Percentiles rank a stretch among this genome's conserved stretches.
phyloP scores from a whole-genome alignment of 2,797 vertebrate species.

The Gephyroberyx darwinii region DNA sequence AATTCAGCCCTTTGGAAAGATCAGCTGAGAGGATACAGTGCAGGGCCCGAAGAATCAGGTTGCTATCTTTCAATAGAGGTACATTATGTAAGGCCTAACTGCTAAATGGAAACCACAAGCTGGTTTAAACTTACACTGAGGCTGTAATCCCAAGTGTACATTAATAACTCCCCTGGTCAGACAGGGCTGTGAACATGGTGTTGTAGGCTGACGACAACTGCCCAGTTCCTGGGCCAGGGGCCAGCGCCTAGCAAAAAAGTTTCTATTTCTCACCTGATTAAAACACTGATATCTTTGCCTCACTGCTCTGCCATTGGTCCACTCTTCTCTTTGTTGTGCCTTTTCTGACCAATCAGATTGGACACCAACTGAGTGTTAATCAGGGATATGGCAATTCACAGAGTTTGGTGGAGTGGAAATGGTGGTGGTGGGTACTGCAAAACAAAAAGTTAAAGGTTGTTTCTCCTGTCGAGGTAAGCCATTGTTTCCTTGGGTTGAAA shows the following conservation, averaged over 20 bases:
- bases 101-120: constrained; percentile 62
- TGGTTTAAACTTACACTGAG: constrained; percentile 68
- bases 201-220: not conserved
- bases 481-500: constrained; percentile 7
- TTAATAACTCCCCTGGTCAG: constrained; percentile 54
- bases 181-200: constrained; percentile 19
- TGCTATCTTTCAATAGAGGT: constrained; percentile 61
- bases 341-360: constrained; percentile 12
- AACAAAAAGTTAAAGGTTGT: too few relatives aligned
- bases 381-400: not conserved
- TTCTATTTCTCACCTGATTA: constrained; percentile 12
- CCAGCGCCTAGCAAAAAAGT: not conserved
- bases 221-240: not conserved
- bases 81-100: constrained; percentile 55
- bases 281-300: constrained; percentile 8
- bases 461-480: not conserved
- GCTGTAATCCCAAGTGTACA: constrained; percentile 56
- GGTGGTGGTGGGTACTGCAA: too few relatives aligned
- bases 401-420: too few relatives aligned
- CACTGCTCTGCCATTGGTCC: not conserved
- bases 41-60: constrained; percentile 65
- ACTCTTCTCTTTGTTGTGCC: not conserved
- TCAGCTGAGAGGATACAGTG: constrained; percentile 31
- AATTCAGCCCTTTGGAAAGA: constrained; percentile 61
- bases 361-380: constrained; percentile 19